Base-by-base conservation (phyloP, 2,797 vertebrate genomes). In the Fundulus diaphanus region DNA sequence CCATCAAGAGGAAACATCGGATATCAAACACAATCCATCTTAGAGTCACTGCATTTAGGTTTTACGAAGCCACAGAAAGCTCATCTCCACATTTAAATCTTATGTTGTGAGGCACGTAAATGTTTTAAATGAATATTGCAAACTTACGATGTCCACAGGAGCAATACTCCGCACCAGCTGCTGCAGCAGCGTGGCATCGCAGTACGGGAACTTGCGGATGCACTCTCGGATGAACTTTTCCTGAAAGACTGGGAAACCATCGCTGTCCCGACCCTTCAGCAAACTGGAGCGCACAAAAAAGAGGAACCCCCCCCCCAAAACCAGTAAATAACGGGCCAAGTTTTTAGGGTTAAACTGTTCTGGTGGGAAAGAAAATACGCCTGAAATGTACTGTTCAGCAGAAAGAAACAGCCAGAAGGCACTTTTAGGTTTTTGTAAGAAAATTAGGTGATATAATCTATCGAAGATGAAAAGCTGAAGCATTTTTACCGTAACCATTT, bases 121-220 rank as follows among this genome's bases (percentile, higher is more conserved):
- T 8, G 15, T 16, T 52, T 24, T 6, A 33, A 52, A 66, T 31
- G 35, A 67, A 29, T 20, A 1, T 24, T 33, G 1, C 4, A 67
- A 46, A 80, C 98, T 97, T 93, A 99, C 98, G 8, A 99, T 97
- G 92, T 98, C 97, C 67, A 99, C 97, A 1, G 98, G 98, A 63
- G 98, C 97, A 68, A 99, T 97, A 72, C 97, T 99, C 76, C 98
- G 95, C 75, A 99, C 98, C 73, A 99, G 96, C 93, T 99, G 98
- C 94, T 99, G 98, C 61, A 99, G 96, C 83, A 99, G 92, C 0
- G 98, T 99, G 0, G 97, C 96, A 80, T 99, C 98, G 48, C 97
- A 97, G 90, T 96, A 99, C 0, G 98, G 98, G 82, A 99, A 99
- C 90, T 98, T 99, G 24, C 98, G 94, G 88, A 99, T 96, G 68